Conservation (phyloP, 2,888 invertebrate genomes). For the Cantharis nigra region DNA sequence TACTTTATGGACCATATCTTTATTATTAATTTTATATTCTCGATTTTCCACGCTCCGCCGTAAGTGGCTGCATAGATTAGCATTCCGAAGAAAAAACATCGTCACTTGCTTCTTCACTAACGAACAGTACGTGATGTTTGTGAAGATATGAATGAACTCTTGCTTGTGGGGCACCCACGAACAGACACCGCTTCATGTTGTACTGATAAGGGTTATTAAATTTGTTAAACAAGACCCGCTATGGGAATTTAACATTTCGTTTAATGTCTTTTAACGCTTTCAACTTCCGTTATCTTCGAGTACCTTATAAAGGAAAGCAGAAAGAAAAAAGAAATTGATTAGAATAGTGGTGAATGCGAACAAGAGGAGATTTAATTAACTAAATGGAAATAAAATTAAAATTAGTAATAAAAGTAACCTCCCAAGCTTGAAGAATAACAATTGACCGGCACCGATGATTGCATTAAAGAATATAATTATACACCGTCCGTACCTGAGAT, state of each 20-base stretch:
- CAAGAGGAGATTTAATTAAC: constrained; percentile 7
- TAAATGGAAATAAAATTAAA: neutral
- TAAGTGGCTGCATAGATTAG: constrained; percentile 13
- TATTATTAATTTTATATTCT: constrained; percentile 18
- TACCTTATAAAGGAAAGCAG: neutral
- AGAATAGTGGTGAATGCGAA: neutral
- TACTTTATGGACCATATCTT: constrained; percentile 16
- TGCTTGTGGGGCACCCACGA: neutral
- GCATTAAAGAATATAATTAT: constrained; percentile 19
- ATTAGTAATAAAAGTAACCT: constrained; percentile 10
- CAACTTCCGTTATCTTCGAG: neutral
- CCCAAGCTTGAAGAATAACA: constrained; percentile 8
- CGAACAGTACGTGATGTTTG: neutral
- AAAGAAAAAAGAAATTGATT: neutral
- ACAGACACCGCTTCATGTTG: neutral
- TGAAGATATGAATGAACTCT: neutral
- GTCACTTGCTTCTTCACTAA: neutral
- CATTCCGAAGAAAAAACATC: constrained; percentile 4
- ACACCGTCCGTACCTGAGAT: constrained; percentile 10
- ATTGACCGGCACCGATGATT: constrained; percentile 12
- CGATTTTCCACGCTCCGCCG: constrained; percentile 13
- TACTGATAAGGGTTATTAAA: neutral
- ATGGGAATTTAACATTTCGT: neutral
- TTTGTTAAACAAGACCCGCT: neutral
- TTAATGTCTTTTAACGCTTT: neutral